Base-by-base conservation (phyloP, 2,797 vertebrate genomes). In the Diplodus puntazzo region DNA sequence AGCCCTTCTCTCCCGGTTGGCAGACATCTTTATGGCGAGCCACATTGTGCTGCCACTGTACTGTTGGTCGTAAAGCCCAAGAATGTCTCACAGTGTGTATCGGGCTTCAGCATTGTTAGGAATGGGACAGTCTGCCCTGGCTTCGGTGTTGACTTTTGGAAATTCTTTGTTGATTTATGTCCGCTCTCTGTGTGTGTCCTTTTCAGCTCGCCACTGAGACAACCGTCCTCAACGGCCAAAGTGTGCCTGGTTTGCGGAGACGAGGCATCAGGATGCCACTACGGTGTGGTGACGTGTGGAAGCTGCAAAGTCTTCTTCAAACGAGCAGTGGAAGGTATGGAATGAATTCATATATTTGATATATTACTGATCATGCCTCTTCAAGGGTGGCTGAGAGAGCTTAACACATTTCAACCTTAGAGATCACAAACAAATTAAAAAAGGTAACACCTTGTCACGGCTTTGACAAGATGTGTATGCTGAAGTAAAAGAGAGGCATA, bases 241-340 rank as follows among this genome's bases (percentile, higher is more conserved):
- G 98, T 99, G 83, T 99, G 98, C 89, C 93, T 99, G 95, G 98
- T 99, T 80, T 99, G 98, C 20, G 98, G 97, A 46, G 98, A 99
- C 75, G 98, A 99, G 86, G 98, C 98, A 12, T 99, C 98, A 20
- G 98, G 98, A 78, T 99, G 98, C 91, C 98, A 99, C 94, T 99
- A 99, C 64, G 98, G 98, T 9, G 98, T 99, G 0, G 98, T 99
- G 83, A 99, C 98, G 0, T 99, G 98, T 69, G 98, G 98, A 83
- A 99, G 98, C 96, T 99, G 98, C 94, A 99, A 99, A 92, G 98
- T 99, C 88, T 99, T 99, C 96, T 99, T 99, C 95, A 99, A 99
- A 94, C 96, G 98, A 96, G 98, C 98, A 2, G 98, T 99, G 85
- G 98, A 99, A 99, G 98, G 98, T 99, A 98, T 5, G 77, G 2